Conservation (phyloP, 1,140 invertebrate species). For the Brachionus paranguensis region DNA sequence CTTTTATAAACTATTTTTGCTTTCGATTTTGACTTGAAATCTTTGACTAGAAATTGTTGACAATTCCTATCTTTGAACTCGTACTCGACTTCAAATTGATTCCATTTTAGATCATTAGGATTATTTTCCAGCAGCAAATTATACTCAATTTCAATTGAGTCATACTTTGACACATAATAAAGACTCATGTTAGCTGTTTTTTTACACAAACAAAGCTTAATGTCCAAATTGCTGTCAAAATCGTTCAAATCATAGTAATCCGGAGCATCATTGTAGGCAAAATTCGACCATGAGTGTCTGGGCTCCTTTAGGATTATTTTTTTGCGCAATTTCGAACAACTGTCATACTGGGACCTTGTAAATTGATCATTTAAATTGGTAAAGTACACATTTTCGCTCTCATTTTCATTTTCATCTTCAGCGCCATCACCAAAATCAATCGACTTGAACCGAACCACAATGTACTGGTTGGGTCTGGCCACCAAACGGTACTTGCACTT, state of each 20-base stretch:
- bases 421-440: neutral
- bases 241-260: neutral
- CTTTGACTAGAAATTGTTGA: neutral
- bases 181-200: neutral
- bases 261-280: neutral
- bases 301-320: constrained; percentile 23
- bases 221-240: neutral
- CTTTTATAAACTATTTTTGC: neutral
- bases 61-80: constrained; percentile 23
- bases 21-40: constrained; percentile 7
- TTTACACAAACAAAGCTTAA: constrained; percentile 17
- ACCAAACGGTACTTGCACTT: constrained; percentile 2
- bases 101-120: neutral
- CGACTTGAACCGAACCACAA: neutral
- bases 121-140: neutral
- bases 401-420: neutral
- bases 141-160: constrained; percentile 35
- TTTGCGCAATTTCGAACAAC: neutral
- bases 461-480: neutral
- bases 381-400: constrained; percentile 24
- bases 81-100: constrained; percentile 14
- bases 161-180: constrained; percentile 33
- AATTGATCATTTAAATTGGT: neutral
- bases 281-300: neutral
- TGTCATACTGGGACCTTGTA: neutral